A percentile compares a stretch with the other conserved stretches of the same genome.
Evolutionary conservation across 1,140 invertebrate genomes (phyloP).

Genomic region (Hylyphantes graminicola): DNA sequence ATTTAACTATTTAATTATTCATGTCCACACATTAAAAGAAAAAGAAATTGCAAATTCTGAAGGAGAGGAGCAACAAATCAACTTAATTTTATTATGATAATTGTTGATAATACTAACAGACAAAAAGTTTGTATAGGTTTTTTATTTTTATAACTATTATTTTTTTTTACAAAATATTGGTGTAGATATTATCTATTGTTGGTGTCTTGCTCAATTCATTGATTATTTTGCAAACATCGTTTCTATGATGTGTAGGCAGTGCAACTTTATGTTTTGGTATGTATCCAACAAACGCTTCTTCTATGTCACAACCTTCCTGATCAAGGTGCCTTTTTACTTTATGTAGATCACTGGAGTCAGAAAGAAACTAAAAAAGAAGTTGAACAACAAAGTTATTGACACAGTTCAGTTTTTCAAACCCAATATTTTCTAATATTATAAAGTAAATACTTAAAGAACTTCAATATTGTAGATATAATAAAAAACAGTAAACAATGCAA

Average conservation of each 20-base stretch:
- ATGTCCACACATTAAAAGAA: not conserved
- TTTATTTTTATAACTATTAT: not conserved
- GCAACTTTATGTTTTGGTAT: conserved; percentile 29
- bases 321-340: conserved; percentile 22
- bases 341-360: conserved; percentile 26
- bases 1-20: no score
- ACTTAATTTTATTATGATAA: no score
- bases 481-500: no score
- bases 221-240: not conserved
- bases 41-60: not conserved
- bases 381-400: not conserved
- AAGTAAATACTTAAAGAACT: no score
- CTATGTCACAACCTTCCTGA: conserved; percentile 17
- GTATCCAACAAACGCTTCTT: conserved; percentile 46
- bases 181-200: conserved; percentile 32
- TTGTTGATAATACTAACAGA: not conserved
- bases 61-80: no score
- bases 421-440: no score
- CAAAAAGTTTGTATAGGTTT: not conserved
- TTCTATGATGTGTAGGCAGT: not conserved
- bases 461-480: no score
- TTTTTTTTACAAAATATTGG: conserved; percentile 8
- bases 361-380: conserved; percentile 40
- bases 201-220: conserved; percentile 16
- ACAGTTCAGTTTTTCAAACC: no score